These are phyloP conservation scores for Cyprinodon tularosa DNA, from an alignment of 2,113 vertebrate genomes.

Conservation along the genomic window DNA sequence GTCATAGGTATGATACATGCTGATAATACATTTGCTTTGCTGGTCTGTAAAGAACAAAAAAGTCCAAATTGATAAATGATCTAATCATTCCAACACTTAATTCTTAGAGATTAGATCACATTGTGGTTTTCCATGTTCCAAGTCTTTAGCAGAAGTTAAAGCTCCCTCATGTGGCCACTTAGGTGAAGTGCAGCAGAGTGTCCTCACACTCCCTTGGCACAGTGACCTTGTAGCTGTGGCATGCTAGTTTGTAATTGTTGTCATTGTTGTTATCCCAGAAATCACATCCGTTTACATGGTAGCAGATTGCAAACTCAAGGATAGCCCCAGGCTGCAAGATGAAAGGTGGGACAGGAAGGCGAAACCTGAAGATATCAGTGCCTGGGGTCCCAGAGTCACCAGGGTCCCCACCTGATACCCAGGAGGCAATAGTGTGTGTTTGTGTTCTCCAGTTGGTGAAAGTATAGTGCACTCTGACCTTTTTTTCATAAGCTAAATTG, in stretches of 20 bases:
- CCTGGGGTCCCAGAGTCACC: conserved; percentile 18
- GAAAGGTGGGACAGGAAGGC: conserved; percentile 88
- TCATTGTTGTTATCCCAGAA: conserved; percentile 94
- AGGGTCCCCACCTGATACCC: conserved; percentile 68
- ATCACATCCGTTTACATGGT: conserved; percentile 78
- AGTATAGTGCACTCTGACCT: conserved; percentile 86
- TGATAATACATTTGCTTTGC: background rate
- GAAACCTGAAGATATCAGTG: conserved; percentile 87
- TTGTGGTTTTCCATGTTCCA: background rate
- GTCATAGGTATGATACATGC: background rate
- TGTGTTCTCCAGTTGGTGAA: conserved; percentile 87
- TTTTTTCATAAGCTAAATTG: conserved; percentile 91
- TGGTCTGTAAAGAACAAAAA: background rate
- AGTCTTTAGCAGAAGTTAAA: background rate
- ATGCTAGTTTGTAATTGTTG: conserved; percentile 88
- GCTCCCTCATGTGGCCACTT: conserved; percentile 50
- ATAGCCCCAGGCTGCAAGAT: conserved; percentile 83
- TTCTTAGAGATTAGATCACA: background rate
- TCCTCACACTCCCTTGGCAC: conserved; percentile 91
- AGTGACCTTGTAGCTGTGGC: conserved; percentile 84
- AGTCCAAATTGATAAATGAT: background rate
- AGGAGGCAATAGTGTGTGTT: conserved; percentile 80
- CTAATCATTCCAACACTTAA: background rate
- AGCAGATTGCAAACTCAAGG: conserved; percentile 89
- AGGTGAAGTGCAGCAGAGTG: conserved; percentile 94